A percentile compares a stretch with the other conserved stretches of the same genome.
Evolutionary conservation across 2,888 invertebrate genomes (phyloP).

Genomic region (Eupithecia subfuscata): DNA sequence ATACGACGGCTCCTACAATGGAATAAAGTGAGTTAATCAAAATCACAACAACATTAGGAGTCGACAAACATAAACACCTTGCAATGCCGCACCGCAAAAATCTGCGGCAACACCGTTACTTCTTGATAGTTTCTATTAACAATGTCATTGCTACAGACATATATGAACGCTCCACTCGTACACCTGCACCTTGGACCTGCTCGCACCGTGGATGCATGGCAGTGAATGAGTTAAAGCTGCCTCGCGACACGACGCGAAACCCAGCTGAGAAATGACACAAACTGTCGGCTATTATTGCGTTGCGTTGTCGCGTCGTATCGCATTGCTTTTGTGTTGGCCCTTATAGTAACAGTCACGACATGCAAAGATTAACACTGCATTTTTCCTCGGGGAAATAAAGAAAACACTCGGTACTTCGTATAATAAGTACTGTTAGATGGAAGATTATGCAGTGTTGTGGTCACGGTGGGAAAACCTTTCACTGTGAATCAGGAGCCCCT

Average conservation of each 20-base stretch:
- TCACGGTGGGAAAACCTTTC: constrained; percentile 8
- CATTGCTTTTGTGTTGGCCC: background rate
- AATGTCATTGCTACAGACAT: background rate
- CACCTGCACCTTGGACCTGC: no score
- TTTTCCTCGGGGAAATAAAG: constrained; percentile 25
- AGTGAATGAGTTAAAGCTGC: background rate
- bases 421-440: constrained; percentile 6
- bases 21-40: constrained; percentile 31
- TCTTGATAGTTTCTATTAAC: background rate
- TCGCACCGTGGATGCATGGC: background rate
- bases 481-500: background rate
- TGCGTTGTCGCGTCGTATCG: constrained; percentile 8
- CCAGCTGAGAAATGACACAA: background rate
- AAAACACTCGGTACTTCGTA: constrained; percentile 1
- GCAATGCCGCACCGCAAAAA: background rate
- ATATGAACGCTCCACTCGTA: background rate
- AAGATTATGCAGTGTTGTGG: constrained; percentile 11
- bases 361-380: constrained; percentile 30
- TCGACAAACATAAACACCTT: background rate
- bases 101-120: background rate
- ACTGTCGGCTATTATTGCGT: background rate
- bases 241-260: background rate
- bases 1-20: constrained; percentile 19
- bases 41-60: constrained; percentile 29
- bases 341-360: constrained; percentile 31